These are phyloP conservation scores for Eucidaris tribuloides DNA, from an alignment of 35 echinoderm and acorn worm genomes.

Conservation along the genomic window DNA sequence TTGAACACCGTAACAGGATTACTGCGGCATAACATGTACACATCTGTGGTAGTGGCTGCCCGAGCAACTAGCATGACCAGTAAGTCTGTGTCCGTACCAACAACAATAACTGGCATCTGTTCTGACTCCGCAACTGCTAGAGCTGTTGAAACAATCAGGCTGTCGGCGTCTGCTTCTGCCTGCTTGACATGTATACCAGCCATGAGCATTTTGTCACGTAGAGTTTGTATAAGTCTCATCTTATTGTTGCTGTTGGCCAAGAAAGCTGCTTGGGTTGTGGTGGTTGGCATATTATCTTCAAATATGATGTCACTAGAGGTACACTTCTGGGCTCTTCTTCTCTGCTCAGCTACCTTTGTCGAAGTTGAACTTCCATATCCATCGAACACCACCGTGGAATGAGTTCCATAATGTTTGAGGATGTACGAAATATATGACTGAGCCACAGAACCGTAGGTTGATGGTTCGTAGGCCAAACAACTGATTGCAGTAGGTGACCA, in stretches of 20 bases:
- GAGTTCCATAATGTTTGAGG: too few relatives aligned
- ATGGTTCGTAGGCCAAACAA: conserved; percentile 47
- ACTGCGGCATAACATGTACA: too few relatives aligned
- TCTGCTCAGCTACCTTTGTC: too few relatives aligned
- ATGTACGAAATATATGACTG: conserved; percentile 41
- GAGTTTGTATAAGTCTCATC: conserved; percentile 26
- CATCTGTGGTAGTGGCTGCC: neutral
- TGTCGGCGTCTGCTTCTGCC: conserved; percentile 48
- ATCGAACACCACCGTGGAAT: too few relatives aligned
- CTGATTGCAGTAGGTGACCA: conserved; percentile 57
- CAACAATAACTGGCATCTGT: conserved; percentile 39
- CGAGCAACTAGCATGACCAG: neutral
- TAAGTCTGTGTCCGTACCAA: conserved; percentile 23
- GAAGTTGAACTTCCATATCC: too few relatives aligned
- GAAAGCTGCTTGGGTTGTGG: too few relatives aligned
- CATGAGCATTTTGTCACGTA: conserved; percentile 49
- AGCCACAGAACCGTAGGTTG: conserved; percentile 39
- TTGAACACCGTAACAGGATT: too few relatives aligned
- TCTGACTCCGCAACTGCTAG: conserved; percentile 44
- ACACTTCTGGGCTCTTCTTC: too few relatives aligned
- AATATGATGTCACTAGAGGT: too few relatives aligned
- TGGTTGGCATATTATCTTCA: too few relatives aligned
- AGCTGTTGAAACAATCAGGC: conserved; percentile 56
- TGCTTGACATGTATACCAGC: conserved; percentile 47
- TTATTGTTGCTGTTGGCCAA: conserved; percentile 29